These are phyloP conservation scores for Phyllotis vaccarum DNA, from an alignment of 2,797 vertebrate genomes.

Conservation along the genomic window DNA sequence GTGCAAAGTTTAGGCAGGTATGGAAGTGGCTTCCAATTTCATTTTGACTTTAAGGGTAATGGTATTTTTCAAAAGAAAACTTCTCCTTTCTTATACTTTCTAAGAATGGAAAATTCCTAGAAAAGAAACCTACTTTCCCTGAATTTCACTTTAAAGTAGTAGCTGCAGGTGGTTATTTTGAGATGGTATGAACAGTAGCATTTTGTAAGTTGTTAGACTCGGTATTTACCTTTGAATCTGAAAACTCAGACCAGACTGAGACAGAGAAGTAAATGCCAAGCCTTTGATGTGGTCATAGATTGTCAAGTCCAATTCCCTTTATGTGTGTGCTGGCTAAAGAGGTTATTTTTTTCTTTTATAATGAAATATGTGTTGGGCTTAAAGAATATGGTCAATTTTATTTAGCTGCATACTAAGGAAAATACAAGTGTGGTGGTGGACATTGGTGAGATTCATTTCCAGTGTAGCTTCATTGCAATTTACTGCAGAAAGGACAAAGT, in stretches of 20 bases:
- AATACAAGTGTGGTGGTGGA: background rate
- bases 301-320: background rate
- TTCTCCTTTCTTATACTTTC: conserved; percentile 28
- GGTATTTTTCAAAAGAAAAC: conserved; percentile 58
- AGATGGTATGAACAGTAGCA: conserved; percentile 53
- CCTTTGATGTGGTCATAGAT: background rate
- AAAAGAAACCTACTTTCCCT: conserved; percentile 78
- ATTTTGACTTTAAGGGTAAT: conserved; percentile 40
- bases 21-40: conserved; percentile 82
- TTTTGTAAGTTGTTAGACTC: conserved; percentile 74
- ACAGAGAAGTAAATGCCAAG: background rate
- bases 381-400: conserved; percentile 55
- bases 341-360: conserved; percentile 12
- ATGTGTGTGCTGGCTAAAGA: background rate
- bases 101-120: conserved; percentile 52
- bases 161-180: conserved; percentile 63
- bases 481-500: conserved; percentile 30
- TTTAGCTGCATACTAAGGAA: conserved; percentile 18
- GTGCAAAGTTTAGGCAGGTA: conserved; percentile 99
- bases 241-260: conserved; percentile 11
- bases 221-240: conserved; percentile 63
- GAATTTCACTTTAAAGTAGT: conserved; percentile 72
- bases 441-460: conserved; percentile 41
- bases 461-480: conserved; percentile 8
- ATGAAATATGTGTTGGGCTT: conserved; percentile 46